Conservation (phyloP, 2,888 invertebrate genomes). For the Synanthedon myopaeformis region DNA sequence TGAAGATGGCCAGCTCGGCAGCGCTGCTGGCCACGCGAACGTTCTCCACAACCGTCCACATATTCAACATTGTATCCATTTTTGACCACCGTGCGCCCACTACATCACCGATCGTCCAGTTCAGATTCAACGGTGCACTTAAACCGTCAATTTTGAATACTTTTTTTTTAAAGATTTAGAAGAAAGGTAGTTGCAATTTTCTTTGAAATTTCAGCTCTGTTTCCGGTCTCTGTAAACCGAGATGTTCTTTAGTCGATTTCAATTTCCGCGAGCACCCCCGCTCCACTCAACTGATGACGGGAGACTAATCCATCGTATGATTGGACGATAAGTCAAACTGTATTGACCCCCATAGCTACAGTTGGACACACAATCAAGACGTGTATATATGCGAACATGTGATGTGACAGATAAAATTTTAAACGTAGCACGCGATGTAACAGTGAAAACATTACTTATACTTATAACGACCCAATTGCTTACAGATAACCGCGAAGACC, state of each 20-base stretch:
- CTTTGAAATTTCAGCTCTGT: too few relatives aligned
- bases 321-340: not conserved
- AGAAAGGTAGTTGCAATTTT: too few relatives aligned
- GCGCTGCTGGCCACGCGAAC: conserved; percentile 69
- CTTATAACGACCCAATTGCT: conserved; percentile 52
- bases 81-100: conserved; percentile 29
- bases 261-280: conserved; percentile 1
- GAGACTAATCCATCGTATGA: not conserved
- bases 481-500: conserved; percentile 25
- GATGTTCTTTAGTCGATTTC: conserved; percentile 2
- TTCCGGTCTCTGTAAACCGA: too few relatives aligned
- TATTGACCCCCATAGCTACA: not conserved
- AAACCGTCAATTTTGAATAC: conserved; percentile 17
- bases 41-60: conserved; percentile 62
- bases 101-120: conserved; percentile 53
- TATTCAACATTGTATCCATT: conserved; percentile 60
- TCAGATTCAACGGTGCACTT: conserved; percentile 35
- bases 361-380: too few relatives aligned
- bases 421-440: conserved; percentile 20
- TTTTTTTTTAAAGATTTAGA: not conserved
- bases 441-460: conserved; percentile 38
- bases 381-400: not conserved
- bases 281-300: not conserved
- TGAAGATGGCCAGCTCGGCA: conserved; percentile 72
- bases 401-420: conserved; percentile 36